Evolutionary conservation across 2,888 invertebrate species (phyloP).

Genomic region (Tuta absoluta): DNA sequence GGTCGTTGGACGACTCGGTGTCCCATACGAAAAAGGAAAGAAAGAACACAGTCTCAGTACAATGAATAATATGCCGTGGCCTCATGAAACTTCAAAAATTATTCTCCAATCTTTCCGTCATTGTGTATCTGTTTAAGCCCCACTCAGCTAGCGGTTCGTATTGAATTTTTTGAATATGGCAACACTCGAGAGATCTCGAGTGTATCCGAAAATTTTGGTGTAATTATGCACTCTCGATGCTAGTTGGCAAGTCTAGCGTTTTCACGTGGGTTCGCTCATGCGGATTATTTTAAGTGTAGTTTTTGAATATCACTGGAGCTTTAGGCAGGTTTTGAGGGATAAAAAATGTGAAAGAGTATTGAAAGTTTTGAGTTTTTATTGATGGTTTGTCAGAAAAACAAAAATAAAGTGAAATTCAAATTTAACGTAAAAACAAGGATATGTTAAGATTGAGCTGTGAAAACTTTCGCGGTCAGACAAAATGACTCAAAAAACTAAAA

Average conservation of each 20-base stretch:
- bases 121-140: conserved; percentile 49
- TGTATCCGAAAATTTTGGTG: conserved; percentile 67
- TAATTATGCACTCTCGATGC: conserved; percentile 56
- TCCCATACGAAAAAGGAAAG: too few relatives aligned
- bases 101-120: conserved; percentile 11
- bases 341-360: background rate
- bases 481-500: too few relatives aligned
- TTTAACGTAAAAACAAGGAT: too few relatives aligned
- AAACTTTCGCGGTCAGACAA: too few relatives aligned
- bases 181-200: conserved; percentile 68
- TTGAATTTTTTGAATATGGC: conserved; percentile 78
- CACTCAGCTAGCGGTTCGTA: conserved; percentile 56
- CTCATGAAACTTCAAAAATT: background rate
- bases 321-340: background rate
- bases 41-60: background rate
- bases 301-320: background rate
- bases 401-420: too few relatives aligned
- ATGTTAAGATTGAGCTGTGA: too few relatives aligned
- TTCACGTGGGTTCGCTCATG: conserved; percentile 14
- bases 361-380: too few relatives aligned
- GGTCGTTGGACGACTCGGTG: too few relatives aligned
- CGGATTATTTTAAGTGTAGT: background rate
- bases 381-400: too few relatives aligned
- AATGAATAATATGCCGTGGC: background rate
- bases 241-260: conserved; percentile 14